A percentile compares a stretch with the other conserved stretches of the same genome.
These are phyloP conservation scores for Cyrtonyx montezumae DNA, from an alignment of 2,113 vertebrate species.

Conservation along the genomic window DNA sequence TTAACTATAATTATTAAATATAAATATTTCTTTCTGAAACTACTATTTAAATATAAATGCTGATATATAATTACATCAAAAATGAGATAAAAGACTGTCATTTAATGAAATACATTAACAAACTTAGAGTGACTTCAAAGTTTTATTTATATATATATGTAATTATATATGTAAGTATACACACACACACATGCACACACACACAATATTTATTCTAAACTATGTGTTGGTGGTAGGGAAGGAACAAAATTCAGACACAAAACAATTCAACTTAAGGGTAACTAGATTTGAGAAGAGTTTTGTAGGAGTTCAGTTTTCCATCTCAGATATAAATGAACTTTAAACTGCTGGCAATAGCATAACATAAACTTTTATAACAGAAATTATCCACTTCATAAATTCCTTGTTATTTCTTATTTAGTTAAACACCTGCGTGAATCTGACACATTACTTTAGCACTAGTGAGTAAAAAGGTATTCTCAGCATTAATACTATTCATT, in stretches of 20 bases:
- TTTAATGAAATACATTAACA: not conserved
- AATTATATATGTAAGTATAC: not conserved
- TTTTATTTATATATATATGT: not conserved
- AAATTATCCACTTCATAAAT: slow-evolving; percentile 6
- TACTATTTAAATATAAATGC: not conserved
- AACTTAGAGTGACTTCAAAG: not conserved
- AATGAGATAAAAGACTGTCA: not conserved
- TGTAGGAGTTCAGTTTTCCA: not conserved
- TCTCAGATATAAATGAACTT: not conserved
- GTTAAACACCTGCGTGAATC: not conserved
- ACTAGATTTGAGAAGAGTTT: not conserved
- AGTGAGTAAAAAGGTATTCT: not conserved
- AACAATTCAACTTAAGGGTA: not conserved
- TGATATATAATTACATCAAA: not conserved
- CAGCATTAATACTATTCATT: not conserved
- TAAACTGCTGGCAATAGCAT: not conserved
- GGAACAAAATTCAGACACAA: not conserved
- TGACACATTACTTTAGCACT: not conserved
- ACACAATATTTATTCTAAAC: not conserved
- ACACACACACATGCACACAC: too few species aligned
- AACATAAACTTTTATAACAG: not conserved
- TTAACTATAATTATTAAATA: not conserved
- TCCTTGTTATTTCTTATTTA: not conserved
- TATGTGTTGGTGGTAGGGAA: not conserved
- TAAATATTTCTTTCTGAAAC: not conserved